phyloP scores from a whole-genome alignment of 2,888 invertebrate genomes.

The Synanthedon myopaeformis region DNA sequence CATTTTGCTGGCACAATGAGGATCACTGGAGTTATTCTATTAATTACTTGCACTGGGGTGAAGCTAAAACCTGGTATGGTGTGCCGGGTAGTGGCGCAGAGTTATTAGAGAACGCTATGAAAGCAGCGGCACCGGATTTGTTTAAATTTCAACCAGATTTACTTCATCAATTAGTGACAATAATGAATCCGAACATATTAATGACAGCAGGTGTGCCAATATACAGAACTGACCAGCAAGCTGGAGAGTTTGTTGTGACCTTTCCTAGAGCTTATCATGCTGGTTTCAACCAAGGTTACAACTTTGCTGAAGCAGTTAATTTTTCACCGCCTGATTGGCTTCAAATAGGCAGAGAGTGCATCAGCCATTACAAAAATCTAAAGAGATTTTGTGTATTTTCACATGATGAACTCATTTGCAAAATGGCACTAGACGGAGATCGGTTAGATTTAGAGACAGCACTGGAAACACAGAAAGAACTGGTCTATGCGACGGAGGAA shows the following conservation, averaged over 20 bases:
- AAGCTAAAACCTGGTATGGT: conserved; percentile 87
- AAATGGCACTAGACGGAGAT: conserved; percentile 78
- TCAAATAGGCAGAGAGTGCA: conserved; percentile 76
- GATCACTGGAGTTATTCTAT: conserved; percentile 89
- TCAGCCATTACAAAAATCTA: conserved; percentile 76
- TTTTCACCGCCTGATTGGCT: conserved; percentile 87
- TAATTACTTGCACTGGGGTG: conserved; percentile 86
- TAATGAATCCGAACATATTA: conserved; percentile 80
- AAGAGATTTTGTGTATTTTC: conserved; percentile 83
- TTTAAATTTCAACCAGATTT: conserved; percentile 81
- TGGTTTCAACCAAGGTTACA: conserved; percentile 85
- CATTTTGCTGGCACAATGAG: conserved; percentile 88
- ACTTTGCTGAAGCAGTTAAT: conserved; percentile 88
- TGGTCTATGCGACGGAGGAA: conserved; percentile 71
- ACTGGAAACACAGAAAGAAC: conserved; percentile 75
- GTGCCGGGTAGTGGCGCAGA: conserved; percentile 78
- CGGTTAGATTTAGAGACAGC: conserved; percentile 75
- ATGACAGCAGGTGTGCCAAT: conserved; percentile 72
- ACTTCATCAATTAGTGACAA: conserved; percentile 82
- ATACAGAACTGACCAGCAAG: conserved; percentile 77
- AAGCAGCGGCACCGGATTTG: conserved; percentile 77
- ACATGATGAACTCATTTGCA: conserved; percentile 83
- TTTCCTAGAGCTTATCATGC: conserved; percentile 86
- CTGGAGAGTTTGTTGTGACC: conserved; percentile 85
- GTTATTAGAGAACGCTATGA: conserved; percentile 77